Percentiles rank a stretch among this genome's conserved stretches.
Evolutionary conservation across 2,888 invertebrate genomes (phyloP).

Genomic region (Pterostichus niger): DNA sequence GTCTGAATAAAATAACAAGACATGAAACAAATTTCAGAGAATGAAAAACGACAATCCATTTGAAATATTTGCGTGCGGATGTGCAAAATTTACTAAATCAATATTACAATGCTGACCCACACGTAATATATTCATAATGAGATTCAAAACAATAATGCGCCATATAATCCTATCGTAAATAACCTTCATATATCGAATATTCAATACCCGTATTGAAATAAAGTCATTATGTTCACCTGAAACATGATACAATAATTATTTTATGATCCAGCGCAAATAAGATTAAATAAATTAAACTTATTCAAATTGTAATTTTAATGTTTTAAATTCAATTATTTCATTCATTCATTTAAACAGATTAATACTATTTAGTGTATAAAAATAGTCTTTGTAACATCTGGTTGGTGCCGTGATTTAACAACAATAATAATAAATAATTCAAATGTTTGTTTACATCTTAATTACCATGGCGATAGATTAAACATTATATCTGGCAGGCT

Average conservation of each 20-base stretch:
- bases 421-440: too few species aligned
- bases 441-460: too few species aligned
- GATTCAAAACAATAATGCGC: conserved; percentile 42
- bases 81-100: conserved; percentile 32
- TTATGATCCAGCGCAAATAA: conserved; percentile 20
- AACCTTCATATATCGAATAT: conserved; percentile 21
- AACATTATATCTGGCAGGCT: too few species aligned
- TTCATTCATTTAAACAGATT: too few species aligned
- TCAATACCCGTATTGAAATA: conserved; percentile 7
- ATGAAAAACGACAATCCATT: conserved; percentile 33
- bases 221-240: conserved; percentile 7
- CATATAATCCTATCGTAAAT: conserved; percentile 34
- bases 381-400: too few species aligned
- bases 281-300: neutral
- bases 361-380: too few species aligned
- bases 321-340: neutral
- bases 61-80: conserved; percentile 23
- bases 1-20: conserved; percentile 4
- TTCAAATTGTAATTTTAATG: too few species aligned
- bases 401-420: too few species aligned
- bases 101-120: conserved; percentile 19
- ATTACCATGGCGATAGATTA: too few species aligned
- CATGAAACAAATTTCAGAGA: neutral
- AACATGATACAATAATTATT: conserved; percentile 9
- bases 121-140: conserved; percentile 38